Percentiles rank a stretch among this genome's conserved stretches.
phyloP scores from a whole-genome alignment of 2,888 invertebrate genomes.

The Torymus aiolomorphi region DNA sequence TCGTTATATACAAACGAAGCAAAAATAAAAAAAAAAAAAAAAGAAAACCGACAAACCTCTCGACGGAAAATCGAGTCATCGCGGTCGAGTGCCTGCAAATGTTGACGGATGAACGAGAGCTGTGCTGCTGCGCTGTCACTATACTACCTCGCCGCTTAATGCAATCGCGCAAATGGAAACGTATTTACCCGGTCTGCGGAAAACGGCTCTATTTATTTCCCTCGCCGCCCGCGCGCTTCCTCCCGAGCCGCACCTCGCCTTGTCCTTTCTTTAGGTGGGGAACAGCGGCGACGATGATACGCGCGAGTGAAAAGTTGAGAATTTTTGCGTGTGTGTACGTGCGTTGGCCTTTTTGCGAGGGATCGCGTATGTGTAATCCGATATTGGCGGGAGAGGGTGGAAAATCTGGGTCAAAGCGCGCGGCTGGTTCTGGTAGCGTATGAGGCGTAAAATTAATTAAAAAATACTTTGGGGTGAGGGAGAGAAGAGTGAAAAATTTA shows the following conservation, averaged over 20 bases:
- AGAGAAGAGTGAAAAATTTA: too few species aligned
- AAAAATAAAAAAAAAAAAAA: too few species aligned
- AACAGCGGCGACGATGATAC: neutral
- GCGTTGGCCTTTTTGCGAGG: neutral
- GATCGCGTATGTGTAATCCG: constrained; percentile 15
- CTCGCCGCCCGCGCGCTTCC: too few species aligned
- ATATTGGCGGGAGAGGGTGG: constrained; percentile 39
- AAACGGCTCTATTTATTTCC: constrained; percentile 55
- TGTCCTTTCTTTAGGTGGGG: constrained; percentile 42
- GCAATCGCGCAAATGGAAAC: constrained; percentile 60
- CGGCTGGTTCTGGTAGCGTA: neutral
- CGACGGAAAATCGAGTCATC: constrained; percentile 40
- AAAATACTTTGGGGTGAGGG: constrained; percentile 9
- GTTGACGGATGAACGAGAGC: constrained; percentile 37
- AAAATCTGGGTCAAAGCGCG: constrained; percentile 25
- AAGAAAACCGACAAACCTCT: neutral
- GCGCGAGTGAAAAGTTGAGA: neutral
- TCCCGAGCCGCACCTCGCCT: neutral
- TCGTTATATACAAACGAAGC: too few species aligned
- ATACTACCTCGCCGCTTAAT: constrained; percentile 44
- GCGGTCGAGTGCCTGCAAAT: constrained; percentile 38
- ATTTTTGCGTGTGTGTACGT: too few species aligned
- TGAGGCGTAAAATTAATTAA: constrained; percentile 9
- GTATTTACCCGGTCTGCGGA: constrained; percentile 56
- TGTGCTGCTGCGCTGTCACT: neutral